Evolutionary conservation across 2,888 invertebrate genomes (phyloP).

Genomic region (Acronicta psi): DNA sequence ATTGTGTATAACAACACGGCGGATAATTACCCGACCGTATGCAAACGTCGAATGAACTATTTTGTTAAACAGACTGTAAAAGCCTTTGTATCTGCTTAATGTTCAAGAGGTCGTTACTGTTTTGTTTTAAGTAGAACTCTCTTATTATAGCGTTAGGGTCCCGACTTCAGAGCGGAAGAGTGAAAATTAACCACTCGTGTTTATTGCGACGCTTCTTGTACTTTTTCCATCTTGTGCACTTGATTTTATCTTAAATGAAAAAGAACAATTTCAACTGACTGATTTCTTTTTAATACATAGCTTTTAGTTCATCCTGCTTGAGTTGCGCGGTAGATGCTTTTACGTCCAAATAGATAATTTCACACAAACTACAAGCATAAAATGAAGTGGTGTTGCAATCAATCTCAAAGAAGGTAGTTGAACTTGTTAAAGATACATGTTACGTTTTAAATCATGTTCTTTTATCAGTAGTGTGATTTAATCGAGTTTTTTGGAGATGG

Average conservation of each 20-base stretch:
- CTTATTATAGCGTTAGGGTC: conserved; percentile 38
- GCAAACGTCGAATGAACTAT: conserved; percentile 74
- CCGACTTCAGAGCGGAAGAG: conserved; percentile 24
- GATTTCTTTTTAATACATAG: conserved; percentile 48
- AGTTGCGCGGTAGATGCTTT: conserved; percentile 12
- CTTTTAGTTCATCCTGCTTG: conserved; percentile 11
- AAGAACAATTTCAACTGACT: conserved; percentile 40
- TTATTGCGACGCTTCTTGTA: conserved; percentile 38
- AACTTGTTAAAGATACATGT: conserved; percentile 31
- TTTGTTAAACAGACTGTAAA: conserved; percentile 84
- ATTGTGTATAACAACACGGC: conserved; percentile 73
- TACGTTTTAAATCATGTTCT: conserved; percentile 37
- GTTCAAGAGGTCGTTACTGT: conserved; percentile 55
- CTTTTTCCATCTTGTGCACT: conserved; percentile 35
- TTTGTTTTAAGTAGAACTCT: conserved; percentile 44
- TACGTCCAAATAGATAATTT: conserved; percentile 29
- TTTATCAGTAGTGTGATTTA: conserved; percentile 26
- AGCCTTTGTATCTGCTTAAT: conserved; percentile 70
- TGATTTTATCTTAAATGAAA: conserved; percentile 46
- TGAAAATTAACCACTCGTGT: conserved; percentile 40
- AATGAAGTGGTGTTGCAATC: conserved; percentile 28
- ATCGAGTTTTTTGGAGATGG: conserved; percentile 40
- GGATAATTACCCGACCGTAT: conserved; percentile 75
- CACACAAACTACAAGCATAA: conserved; percentile 26
- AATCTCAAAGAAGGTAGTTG: conserved; percentile 22